These are phyloP conservation scores for Caenorhabditis afra DNA, from an alignment of 2,888 invertebrate genomes.

Conservation along the genomic window DNA sequence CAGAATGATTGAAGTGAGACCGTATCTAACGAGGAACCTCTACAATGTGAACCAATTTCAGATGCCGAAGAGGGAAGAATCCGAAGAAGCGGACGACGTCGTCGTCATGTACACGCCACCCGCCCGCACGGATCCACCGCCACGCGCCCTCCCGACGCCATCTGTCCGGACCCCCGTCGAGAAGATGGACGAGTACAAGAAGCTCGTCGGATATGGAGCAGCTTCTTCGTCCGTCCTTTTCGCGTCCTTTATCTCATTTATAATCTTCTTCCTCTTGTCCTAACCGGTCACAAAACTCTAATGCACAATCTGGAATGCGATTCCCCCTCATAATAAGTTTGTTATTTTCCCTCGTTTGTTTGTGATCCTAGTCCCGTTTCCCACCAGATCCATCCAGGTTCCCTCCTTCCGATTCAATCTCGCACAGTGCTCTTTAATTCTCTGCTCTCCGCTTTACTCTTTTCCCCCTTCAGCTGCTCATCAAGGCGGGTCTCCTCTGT, in stretches of 20 bases:
- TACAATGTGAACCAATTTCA: no score
- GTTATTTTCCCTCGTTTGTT: not conserved
- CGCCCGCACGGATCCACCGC: not conserved
- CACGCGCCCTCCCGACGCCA: slow-evolving; percentile 13
- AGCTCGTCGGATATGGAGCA: slow-evolving; percentile 10
- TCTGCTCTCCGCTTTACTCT: slow-evolving; percentile 6
- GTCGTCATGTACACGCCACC: slow-evolving; percentile 34
- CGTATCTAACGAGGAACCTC: not conserved
- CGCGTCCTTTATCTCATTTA: slow-evolving; percentile 13
- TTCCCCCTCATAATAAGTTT: not conserved
- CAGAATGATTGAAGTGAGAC: slow-evolving; percentile 26
- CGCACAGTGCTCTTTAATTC: not conserved
- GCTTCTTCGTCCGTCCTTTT: slow-evolving; percentile 8
- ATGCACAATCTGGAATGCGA: slow-evolving; percentile 1
- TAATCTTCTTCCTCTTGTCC: slow-evolving; percentile 12
- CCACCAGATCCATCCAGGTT: not conserved
- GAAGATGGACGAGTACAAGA: slow-evolving; percentile 46
- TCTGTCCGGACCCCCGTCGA: slow-evolving; percentile 39
- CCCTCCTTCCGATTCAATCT: not conserved
- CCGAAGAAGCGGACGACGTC: not conserved
- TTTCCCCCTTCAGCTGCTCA: slow-evolving; percentile 33
- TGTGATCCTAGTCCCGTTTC: slow-evolving; percentile 15
- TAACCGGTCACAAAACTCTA: not conserved
- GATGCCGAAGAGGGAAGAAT: slow-evolving; percentile 9
- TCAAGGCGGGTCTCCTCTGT: slow-evolving; percentile 17